phyloP scores from a whole-genome alignment of 2,888 invertebrate species.

The Chrysotoxum bicinctum region DNA sequence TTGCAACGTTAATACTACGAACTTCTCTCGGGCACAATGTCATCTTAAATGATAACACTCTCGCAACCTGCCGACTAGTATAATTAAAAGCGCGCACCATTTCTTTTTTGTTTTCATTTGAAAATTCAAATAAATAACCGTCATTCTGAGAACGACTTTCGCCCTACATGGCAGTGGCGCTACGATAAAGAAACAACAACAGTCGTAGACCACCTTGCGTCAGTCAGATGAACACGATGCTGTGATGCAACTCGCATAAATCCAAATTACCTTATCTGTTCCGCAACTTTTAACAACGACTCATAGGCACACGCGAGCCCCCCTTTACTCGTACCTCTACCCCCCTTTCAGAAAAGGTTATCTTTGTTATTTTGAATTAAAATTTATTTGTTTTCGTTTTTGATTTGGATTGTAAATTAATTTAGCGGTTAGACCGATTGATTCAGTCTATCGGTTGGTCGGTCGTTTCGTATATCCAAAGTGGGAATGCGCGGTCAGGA shows the following conservation, averaged over 20 bases:
- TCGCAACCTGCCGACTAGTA: background rate
- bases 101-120: background rate
- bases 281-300: slow-evolving; percentile 22
- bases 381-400: slow-evolving; percentile 56
- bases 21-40: slow-evolving; percentile 22
- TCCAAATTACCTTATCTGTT: slow-evolving; percentile 67
- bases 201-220: slow-evolving; percentile 44
- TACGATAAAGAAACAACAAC: background rate
- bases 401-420: slow-evolving; percentile 56
- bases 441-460: slow-evolving; percentile 31
- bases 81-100: slow-evolving; percentile 14
- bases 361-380: slow-evolving; percentile 31
- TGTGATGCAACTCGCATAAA: slow-evolving; percentile 52
- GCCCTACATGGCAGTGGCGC: slow-evolving; percentile 30
- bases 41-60: background rate
- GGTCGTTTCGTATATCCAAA: slow-evolving; percentile 56
- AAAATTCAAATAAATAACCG: slow-evolving; percentile 30
- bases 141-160: slow-evolving; percentile 6
- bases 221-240: background rate
- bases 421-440: slow-evolving; percentile 64
- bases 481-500: slow-evolving; percentile 56
- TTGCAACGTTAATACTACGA: slow-evolving; percentile 56
- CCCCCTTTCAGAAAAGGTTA: background rate
- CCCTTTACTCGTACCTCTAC: background rate
- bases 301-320: background rate